phyloP scores from a whole-genome alignment of 1,140 invertebrate genomes.

The Cydia pomonella region DNA sequence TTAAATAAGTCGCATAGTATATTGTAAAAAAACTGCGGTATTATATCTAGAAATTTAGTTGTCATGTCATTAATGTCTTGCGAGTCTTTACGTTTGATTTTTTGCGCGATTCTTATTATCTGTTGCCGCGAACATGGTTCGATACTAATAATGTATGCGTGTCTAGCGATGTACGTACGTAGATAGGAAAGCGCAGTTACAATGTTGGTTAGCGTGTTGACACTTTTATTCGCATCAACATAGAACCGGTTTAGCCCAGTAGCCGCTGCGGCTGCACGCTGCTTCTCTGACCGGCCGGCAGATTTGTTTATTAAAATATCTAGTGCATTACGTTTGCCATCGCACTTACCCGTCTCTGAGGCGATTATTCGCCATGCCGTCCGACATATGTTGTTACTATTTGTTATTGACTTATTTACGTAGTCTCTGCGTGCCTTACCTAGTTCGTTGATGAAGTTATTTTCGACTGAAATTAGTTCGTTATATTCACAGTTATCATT shows the following conservation, averaged over 20 bases:
- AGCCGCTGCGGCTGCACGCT: not conserved
- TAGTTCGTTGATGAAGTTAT: not conserved
- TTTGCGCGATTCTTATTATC: slow-evolving; percentile 9
- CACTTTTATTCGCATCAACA: not conserved
- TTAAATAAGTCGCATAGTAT: slow-evolving; percentile 24
- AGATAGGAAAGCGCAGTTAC: not conserved
- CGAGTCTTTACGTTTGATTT: slow-evolving; percentile 19
- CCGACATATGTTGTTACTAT: not conserved
- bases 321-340: not conserved
- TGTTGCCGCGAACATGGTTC: not conserved
- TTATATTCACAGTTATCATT: too few relatives aligned
- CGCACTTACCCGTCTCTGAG: not conserved
- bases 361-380: not conserved
- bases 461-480: not conserved
- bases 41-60: not conserved
- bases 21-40: not conserved
- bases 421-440: not conserved
- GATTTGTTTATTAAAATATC: not conserved
- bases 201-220: not conserved
- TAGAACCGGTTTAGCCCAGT: not conserved
- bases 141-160: not conserved
- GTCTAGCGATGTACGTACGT: not conserved
- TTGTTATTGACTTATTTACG: not conserved
- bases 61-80: slow-evolving; percentile 18
- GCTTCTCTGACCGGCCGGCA: too few relatives aligned